Evolutionary conservation across 2,113 vertebrate genomes (phyloP).

Genomic region (Oxyura jamaicensis): DNA sequence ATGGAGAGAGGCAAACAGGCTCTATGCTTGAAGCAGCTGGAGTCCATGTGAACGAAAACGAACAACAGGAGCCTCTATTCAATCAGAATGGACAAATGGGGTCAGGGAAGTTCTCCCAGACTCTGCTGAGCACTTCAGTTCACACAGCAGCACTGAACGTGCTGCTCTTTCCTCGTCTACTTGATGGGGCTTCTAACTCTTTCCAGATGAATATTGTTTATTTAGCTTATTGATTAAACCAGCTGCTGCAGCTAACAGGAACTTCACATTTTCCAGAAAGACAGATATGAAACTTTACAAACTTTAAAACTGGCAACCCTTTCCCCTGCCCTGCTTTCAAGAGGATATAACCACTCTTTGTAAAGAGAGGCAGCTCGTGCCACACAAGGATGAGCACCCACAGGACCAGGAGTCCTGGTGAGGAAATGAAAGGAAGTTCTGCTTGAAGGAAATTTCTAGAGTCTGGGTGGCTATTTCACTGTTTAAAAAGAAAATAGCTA

Average conservation of each 20-base stretch:
- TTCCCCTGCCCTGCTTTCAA: not conserved
- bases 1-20: not conserved
- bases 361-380: not conserved
- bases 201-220: slow-evolving; percentile 61
- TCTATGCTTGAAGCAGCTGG: slow-evolving; percentile 1
- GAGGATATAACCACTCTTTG: not conserved
- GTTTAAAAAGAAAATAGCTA: not conserved
- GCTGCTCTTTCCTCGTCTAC: not conserved
- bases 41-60: not conserved
- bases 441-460: slow-evolving; percentile 12
- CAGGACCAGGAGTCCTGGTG: not conserved
- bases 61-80: not conserved
- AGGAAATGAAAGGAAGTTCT: slow-evolving; percentile 46
- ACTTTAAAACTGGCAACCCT: not conserved
- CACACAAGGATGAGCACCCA: not conserved
- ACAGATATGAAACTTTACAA: slow-evolving; percentile 5
- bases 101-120: not conserved
- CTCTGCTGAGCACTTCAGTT: not conserved
- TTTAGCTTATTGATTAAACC: slow-evolving; percentile 52
- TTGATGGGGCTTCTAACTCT: not conserved
- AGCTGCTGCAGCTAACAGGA: slow-evolving; percentile 33
- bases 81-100: not conserved
- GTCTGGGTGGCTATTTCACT: not conserved
- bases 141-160: not conserved
- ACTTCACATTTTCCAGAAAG: slow-evolving; percentile 7